A percentile compares a stretch with the other conserved stretches of the same genome.
Conservation (phyloP, 2,797 vertebrate genomes). For the Diceros bicornis region DNA sequence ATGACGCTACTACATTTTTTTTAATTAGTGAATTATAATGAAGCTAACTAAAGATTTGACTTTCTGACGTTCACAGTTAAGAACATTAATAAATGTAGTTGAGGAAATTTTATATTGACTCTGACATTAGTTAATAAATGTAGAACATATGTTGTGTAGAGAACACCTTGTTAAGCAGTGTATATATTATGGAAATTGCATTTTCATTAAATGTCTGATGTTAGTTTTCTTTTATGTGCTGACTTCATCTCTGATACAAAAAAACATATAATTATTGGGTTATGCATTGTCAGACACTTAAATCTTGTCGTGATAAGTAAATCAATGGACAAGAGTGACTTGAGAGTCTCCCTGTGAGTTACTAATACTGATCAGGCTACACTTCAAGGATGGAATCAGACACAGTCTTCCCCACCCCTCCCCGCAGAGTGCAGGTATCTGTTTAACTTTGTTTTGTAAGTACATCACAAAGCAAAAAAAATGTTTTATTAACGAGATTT, state of each 20-base stretch:
- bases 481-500: neutral
- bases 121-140: neutral
- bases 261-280: neutral
- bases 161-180: neutral
- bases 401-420: rapidly evolving
- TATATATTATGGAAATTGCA: neutral
- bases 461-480: neutral
- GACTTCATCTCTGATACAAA: neutral
- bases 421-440: neutral
- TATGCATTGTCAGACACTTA: neutral
- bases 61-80: neutral
- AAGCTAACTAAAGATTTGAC: neutral
- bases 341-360: neutral
- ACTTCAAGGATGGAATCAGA: neutral
- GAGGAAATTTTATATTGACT: neutral
- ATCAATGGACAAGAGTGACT: neutral
- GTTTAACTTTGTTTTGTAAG: neutral
- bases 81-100: neutral
- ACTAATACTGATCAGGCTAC: neutral
- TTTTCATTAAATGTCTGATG: neutral
- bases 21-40: neutral
- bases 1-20: neutral
- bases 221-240: neutral
- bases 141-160: neutral
- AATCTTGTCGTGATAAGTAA: neutral